Evolutionary conservation across 1,140 invertebrate genomes (phyloP).

Genomic region (Hylaeus volcanicus): DNA sequence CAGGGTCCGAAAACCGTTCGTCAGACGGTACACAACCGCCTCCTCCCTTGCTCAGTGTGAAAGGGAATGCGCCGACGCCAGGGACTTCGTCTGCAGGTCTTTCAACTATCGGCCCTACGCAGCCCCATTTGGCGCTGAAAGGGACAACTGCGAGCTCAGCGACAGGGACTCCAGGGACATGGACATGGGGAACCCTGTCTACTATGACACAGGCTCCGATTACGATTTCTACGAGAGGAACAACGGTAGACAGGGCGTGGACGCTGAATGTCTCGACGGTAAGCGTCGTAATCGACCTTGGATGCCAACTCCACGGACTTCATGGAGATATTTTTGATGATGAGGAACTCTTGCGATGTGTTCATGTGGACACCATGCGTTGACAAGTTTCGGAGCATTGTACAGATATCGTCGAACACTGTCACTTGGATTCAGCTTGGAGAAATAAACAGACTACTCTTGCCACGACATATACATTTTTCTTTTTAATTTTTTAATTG

Average conservation of each 20-base stretch:
- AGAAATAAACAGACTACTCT: constrained; percentile 41
- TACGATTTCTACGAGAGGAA: constrained; percentile 94
- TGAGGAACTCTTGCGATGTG: neutral
- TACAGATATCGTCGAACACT: constrained; percentile 33
- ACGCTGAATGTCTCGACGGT: constrained; percentile 92
- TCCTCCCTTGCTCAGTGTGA: constrained; percentile 89
- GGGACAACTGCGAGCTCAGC: constrained; percentile 94
- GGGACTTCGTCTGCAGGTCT: constrained; percentile 91
- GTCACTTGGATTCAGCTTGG: constrained; percentile 8
- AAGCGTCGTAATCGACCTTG: constrained; percentile 64
- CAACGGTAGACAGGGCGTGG: constrained; percentile 83
- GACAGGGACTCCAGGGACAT: constrained; percentile 91
- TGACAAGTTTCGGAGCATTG: constrained; percentile 22
- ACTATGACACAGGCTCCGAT: constrained; percentile 90
- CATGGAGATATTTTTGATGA: constrained; percentile 1
- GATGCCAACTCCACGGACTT: constrained; percentile 13
- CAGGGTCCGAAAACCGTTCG: constrained; percentile 88
- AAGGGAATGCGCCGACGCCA: constrained; percentile 89
- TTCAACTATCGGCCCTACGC: constrained; percentile 89
- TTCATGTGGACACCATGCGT: neutral
- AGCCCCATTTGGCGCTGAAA: constrained; percentile 84
- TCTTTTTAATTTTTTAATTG: constrained; percentile 30
- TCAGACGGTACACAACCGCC: constrained; percentile 87
- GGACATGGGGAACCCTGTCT: constrained; percentile 90
- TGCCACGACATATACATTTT: constrained; percentile 1